Percentiles rank a stretch among this genome's conserved stretches.
Evolutionary conservation across 2,888 invertebrate genomes (phyloP).

Genomic region (Drosophila bunnanda): DNA sequence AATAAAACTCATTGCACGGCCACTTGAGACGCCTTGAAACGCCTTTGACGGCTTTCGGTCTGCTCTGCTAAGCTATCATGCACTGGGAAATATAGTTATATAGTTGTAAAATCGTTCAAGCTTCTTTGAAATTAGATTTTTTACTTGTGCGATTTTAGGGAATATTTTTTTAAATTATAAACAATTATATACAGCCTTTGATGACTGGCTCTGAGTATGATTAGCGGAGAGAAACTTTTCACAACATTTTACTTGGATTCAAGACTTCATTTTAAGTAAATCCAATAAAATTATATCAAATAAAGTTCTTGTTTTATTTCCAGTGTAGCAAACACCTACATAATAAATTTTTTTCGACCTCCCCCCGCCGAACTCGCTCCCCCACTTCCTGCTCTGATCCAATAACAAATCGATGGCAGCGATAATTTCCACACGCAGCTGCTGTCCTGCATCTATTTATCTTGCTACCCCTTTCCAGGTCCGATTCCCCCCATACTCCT

Average conservation of each 20-base stretch:
- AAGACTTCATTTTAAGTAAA: too few species aligned
- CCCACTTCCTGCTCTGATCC: conserved; percentile 44
- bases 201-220: too few species aligned
- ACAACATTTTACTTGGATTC: too few species aligned
- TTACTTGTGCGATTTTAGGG: too few species aligned
- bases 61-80: neutral
- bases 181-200: too few species aligned
- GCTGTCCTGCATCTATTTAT: conserved; percentile 77
- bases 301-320: neutral
- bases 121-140: neutral
- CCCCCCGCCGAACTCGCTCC: neutral
- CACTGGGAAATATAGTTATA: conserved; percentile 10
- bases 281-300: too few species aligned
- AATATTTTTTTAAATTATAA: too few species aligned
- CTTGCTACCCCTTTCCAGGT: conserved; percentile 54
- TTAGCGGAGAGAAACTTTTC: too few species aligned
- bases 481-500: conserved; percentile 5
- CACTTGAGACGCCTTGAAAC: conserved; percentile 66
- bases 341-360: conserved; percentile 1
- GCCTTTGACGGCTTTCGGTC: conserved; percentile 40
- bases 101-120: neutral
- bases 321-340: conserved; percentile 16
- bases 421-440: conserved; percentile 71
- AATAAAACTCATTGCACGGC: conserved; percentile 53
- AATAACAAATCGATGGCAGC: conserved; percentile 68